Evolutionary conservation across 2,113 vertebrate species (phyloP).

Genomic region (Corythornis cristatus): DNA sequence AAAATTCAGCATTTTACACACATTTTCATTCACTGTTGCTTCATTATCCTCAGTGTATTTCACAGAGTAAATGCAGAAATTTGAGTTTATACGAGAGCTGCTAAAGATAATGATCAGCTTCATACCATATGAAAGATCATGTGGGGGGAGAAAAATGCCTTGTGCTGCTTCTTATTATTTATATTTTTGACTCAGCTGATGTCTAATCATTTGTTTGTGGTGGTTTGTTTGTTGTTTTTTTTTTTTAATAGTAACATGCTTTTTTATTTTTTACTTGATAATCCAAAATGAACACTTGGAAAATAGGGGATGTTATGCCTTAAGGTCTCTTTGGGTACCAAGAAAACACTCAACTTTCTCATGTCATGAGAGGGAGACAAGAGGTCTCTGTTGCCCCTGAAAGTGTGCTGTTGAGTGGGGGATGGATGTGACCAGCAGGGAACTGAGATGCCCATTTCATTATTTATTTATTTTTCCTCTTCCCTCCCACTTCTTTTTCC

Average conservation of each 20-base stretch:
- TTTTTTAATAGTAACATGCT: not conserved
- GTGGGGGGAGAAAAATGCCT: not conserved
- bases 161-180: not conserved
- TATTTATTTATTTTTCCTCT: not conserved
- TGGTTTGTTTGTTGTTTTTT: not conserved
- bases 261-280: not conserved
- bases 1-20: not conserved
- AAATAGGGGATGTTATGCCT: not conserved
- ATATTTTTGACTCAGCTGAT: not conserved
- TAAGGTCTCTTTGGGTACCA: not conserved
- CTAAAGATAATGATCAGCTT: not conserved
- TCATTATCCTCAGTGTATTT: not conserved
- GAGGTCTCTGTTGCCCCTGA: not conserved
- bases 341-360: not conserved
- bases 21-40: not conserved
- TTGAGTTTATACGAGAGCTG: not conserved
- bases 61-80: not conserved
- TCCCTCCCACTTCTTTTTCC: not conserved
- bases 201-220: not conserved
- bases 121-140: not conserved
- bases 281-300: not conserved
- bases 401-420: not conserved
- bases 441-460: fast-evolving
- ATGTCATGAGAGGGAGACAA: not conserved
- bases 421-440: not conserved